Base-by-base conservation (phyloP, 2,797 vertebrate genomes). In the Tapirus indicus region DNA sequence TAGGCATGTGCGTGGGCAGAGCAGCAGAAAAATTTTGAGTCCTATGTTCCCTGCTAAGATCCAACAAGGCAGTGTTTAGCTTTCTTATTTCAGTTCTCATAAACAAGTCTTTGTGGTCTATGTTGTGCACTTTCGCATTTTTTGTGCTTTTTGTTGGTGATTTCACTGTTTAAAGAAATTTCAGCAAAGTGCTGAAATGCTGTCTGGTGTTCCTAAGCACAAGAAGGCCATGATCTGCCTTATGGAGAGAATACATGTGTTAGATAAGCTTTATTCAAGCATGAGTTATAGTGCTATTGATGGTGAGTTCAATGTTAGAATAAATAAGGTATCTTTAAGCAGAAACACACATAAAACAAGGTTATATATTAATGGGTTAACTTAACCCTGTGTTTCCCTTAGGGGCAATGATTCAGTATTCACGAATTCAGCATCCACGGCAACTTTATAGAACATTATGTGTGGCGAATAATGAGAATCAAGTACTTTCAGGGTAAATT, bases 121-220 rank as follows among this genome's bases (percentile, higher is more conserved):
- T 41, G 69, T 93, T 93, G 21, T 80, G 21, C 13, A 35, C 25
- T 68, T 84, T 83, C 27, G 27, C 9, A 2, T 27, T 54, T 90
- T 68, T 52, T 91, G 41, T 25, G 32, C 71, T 52, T 75, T 89
- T 94, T 56, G 10, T 78, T 62, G 44, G 52, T 71, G 69, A 69
- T 79, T 66, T 97, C 49, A 96, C 47, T 93, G 41, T 84, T 94
- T 69, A 78, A 83, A 88, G 54, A 80, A 79, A 75, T 75, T 94
- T 90, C 18, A 41, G 6, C 52, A 23, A 54, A 17, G 9, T 60
- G 16, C 64, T 79, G 25, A 95, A 74, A 56, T 88, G 52, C 52
- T 91, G 1, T 41, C 41, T 68, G 32, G 62, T 66, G 56, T 94
- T 86, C n/a, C 35, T 92, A 58, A 64, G 60, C 49, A 52, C 44